phyloP scores from a whole-genome alignment of 2,113 vertebrate species.

The Poecilia latipinna region DNA sequence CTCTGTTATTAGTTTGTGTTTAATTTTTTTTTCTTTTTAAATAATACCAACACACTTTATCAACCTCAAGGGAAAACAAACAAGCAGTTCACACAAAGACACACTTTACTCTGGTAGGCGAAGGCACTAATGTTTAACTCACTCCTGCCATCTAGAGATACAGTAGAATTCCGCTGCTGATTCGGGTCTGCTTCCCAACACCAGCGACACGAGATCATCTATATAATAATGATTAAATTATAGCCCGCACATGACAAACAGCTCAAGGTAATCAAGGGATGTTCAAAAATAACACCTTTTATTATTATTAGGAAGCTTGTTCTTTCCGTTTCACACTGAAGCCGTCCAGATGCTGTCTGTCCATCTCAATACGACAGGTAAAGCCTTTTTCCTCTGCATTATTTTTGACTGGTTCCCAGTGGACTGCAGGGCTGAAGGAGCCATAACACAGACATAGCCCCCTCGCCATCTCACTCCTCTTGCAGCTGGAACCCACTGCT shows the following conservation, averaged over 20 bases:
- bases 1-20: conserved; percentile 43
- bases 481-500: conserved; percentile 62
- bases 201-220: neutral
- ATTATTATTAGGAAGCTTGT: neutral
- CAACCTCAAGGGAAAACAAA: conserved; percentile 55
- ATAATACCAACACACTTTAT: conserved; percentile 57
- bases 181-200: conserved; percentile 10
- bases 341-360: conserved; percentile 3
- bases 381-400: conserved; percentile 37
- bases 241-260: conserved; percentile 2
- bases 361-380: conserved; percentile 25
- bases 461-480: conserved; percentile 45
- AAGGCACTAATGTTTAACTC: conserved; percentile 66
- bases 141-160: conserved; percentile 86
- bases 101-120: conserved; percentile 9
- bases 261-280: neutral
- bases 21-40: conserved; percentile 43
- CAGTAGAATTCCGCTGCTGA: conserved; percentile 27
- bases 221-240: conserved; percentile 7
- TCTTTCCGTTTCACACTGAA: neutral
- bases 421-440: conserved; percentile 48
- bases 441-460: conserved; percentile 51
- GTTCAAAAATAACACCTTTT: neutral
- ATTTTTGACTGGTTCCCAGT: conserved; percentile 45
- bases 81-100: conserved; percentile 33